Evolutionary conservation across 2,113 vertebrate genomes (phyloP).

Genomic region (Genyomyrus donnyi): DNA sequence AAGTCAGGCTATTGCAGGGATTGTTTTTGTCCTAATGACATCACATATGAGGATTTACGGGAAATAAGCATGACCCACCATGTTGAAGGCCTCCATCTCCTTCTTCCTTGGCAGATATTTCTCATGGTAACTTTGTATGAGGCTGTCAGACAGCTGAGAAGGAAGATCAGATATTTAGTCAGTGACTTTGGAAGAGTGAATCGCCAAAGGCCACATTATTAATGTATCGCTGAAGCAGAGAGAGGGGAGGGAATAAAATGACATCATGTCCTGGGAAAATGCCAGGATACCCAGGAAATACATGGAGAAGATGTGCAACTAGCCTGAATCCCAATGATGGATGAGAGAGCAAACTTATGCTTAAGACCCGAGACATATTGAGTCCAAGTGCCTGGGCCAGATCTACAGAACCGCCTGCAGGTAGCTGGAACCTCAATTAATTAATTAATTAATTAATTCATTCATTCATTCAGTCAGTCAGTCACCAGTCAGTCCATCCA

Average conservation of each 20-base stretch:
- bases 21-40: not conserved
- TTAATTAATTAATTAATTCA: too few species aligned
- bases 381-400: not conserved
- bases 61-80: not conserved
- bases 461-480: too few species aligned
- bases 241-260: not conserved
- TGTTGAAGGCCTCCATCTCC: constrained; percentile 18
- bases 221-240: not conserved
- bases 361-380: not conserved
- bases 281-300: not conserved
- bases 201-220: not conserved
- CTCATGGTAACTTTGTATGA: constrained; percentile 11
- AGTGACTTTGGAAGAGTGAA: not conserved
- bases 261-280: not conserved
- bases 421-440: not conserved
- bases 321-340: not conserved
- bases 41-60: not conserved
- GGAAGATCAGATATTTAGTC: not conserved
- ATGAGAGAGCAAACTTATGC: not conserved
- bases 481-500: not conserved
- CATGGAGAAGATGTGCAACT: not conserved
- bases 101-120: not conserved
- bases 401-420: not conserved
- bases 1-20: not conserved
- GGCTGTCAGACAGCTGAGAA: constrained; percentile 22